These are phyloP conservation scores for Protodeltote pygarga DNA, from an alignment of 2,888 invertebrate species.

Conservation along the genomic window DNA sequence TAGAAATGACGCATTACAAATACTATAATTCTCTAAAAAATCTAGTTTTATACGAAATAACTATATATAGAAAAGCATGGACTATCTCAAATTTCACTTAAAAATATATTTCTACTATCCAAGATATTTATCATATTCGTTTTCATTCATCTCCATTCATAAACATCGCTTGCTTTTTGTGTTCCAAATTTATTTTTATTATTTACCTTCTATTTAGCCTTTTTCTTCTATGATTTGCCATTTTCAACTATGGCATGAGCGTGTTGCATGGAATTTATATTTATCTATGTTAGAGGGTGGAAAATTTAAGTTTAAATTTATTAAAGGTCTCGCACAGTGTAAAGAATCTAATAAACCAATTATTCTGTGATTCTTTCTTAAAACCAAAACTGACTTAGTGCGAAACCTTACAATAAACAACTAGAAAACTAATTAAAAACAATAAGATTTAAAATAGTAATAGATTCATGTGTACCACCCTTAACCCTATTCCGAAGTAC, in stretches of 20 bases:
- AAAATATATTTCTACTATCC: neutral
- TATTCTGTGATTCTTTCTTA: too few species aligned
- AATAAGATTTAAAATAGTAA: neutral
- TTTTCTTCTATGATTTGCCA: slow-evolving; percentile 60
- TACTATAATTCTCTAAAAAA: neutral
- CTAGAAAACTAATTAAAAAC: too few species aligned
- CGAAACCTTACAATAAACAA: too few species aligned
- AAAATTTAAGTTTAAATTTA: neutral
- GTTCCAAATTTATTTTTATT: slow-evolving; percentile 52
- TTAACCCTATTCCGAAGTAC: neutral
- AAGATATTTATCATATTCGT: slow-evolving; percentile 5
- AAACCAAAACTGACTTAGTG: too few species aligned
- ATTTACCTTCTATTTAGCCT: slow-evolving; percentile 48
- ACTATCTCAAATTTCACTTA: slow-evolving; percentile 6
- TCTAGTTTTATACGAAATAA: neutral
- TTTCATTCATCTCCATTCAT: slow-evolving; percentile 60
- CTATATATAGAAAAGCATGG: slow-evolving; percentile 27
- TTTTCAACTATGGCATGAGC: slow-evolving; percentile 45
- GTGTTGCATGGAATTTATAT: slow-evolving; percentile 52
- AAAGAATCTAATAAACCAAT: too few species aligned
- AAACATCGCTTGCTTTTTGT: slow-evolving; percentile 77
- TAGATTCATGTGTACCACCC: neutral
- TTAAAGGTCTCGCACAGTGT: neutral
- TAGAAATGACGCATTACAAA: neutral
- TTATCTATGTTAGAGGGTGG: slow-evolving; percentile 1